phyloP scores from a whole-genome alignment of 1,140 invertebrate species.

The Zaprionus camerounensis region DNA sequence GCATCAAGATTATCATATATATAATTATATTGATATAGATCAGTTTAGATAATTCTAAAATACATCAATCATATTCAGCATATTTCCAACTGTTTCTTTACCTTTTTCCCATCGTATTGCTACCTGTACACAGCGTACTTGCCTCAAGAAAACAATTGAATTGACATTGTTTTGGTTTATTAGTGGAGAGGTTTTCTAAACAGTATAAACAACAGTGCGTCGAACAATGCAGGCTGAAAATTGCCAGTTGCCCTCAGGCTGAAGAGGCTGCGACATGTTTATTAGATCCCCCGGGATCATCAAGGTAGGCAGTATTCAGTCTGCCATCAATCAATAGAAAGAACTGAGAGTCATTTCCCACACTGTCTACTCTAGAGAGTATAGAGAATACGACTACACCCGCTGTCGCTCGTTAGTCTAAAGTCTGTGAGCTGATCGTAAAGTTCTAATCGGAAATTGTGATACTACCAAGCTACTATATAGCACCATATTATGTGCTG shows the following conservation, averaged over 20 bases:
- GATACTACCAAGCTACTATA: neutral
- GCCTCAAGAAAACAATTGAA: constrained; percentile 19
- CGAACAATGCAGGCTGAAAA: constrained; percentile 20
- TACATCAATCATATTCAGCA: neutral
- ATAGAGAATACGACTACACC: neutral
- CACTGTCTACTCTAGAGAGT: constrained; percentile 10
- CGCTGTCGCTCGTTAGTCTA: constrained; percentile 1
- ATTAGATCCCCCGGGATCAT: constrained; percentile 66
- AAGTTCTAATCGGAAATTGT: constrained; percentile 40
- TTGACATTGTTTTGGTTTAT: constrained; percentile 55
- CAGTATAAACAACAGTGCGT: neutral
- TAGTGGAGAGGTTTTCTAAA: constrained; percentile 33
- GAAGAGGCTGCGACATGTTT: constrained; percentile 57
- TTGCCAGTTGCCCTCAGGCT: constrained; percentile 20
- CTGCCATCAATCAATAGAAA: constrained; percentile 59
- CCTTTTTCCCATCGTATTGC: neutral
- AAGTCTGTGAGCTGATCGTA: constrained; percentile 25
- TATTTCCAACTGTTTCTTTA: neutral
- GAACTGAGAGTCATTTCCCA: constrained; percentile 27
- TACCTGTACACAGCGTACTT: constrained; percentile 13
- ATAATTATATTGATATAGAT: too few species aligned
- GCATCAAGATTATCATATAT: too few species aligned
- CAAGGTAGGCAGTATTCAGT: neutral
- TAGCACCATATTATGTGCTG: constrained; percentile 18
- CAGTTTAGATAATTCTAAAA: neutral